phyloP scores from a whole-genome alignment of 2,113 vertebrate genomes.

The Aplodontia rufa region DNA sequence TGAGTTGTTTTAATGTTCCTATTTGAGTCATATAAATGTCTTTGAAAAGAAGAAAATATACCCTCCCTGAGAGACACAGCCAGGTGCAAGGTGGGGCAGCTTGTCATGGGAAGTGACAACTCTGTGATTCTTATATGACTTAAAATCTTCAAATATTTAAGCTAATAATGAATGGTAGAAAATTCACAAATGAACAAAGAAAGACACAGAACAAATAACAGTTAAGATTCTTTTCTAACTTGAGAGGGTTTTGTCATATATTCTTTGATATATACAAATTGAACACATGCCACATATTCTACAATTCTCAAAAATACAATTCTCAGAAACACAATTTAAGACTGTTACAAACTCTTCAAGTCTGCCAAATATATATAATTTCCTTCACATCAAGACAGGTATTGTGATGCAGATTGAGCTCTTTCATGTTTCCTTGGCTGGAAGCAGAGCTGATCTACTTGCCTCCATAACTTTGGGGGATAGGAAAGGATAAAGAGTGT shows the following conservation, averaged over 20 bases:
- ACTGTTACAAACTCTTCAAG: not conserved
- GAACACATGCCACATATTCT: not conserved
- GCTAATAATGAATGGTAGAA: not conserved
- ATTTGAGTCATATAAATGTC: conserved; percentile 25
- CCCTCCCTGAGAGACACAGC: not conserved
- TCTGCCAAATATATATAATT: not conserved
- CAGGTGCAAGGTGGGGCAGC: not conserved
- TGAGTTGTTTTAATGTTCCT: conserved; percentile 1
- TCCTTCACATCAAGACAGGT: not conserved
- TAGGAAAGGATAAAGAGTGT: not conserved
- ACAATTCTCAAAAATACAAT: not conserved
- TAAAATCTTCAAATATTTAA: conserved; percentile 30
- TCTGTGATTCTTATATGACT: not conserved
- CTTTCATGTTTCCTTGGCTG: not conserved
- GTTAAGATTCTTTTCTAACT: not conserved
- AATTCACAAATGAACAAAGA: not conserved
- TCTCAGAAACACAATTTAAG: not conserved
- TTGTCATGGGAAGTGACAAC: not conserved
- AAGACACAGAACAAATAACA: not conserved
- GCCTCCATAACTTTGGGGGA: not conserved
- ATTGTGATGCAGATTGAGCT: not conserved
- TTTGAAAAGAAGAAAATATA: conserved; percentile 28
- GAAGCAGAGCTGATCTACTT: not conserved
- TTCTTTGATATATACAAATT: not conserved
- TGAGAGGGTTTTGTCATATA: not conserved